Percentiles rank a stretch among this genome's conserved stretches.
Conservation (phyloP, 2,797 vertebrate genomes). For the Morelia viridis region DNA sequence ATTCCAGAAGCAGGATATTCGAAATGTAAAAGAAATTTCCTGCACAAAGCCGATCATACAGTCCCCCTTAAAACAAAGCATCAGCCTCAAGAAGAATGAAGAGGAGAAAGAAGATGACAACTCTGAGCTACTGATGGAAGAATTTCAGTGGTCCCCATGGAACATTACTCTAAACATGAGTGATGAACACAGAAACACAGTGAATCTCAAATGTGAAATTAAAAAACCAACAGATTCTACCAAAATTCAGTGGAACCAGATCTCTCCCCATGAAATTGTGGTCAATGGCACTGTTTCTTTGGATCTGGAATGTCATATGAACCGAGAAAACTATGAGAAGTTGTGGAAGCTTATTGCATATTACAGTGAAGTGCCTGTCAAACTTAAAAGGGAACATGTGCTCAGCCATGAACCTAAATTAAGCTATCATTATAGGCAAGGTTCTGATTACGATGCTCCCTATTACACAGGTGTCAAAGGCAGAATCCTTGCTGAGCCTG, state of each 20-base stretch:
- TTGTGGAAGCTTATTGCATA: constrained; percentile 93
- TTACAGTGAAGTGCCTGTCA: constrained; percentile 88
- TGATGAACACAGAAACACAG: constrained; percentile 87
- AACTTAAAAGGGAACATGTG: constrained; percentile 74
- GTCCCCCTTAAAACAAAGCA: constrained; percentile 66
- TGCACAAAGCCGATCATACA: constrained; percentile 81
- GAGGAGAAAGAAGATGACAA: constrained; percentile 63
- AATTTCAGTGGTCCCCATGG: constrained; percentile 75
- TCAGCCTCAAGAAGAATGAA: constrained; percentile 34
- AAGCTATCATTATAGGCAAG: constrained; percentile 82
- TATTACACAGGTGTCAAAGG: constrained; percentile 89
- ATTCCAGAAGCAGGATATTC: constrained; percentile 75
- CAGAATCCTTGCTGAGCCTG: constrained; percentile 75
- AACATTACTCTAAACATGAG: constrained; percentile 83
- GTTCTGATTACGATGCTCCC: constrained; percentile 77
- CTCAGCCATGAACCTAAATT: constrained; percentile 71
- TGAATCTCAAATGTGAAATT: constrained; percentile 79
- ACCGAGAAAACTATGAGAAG: constrained; percentile 83
- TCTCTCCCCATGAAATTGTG: constrained; percentile 70
- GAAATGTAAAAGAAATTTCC: constrained; percentile 68
- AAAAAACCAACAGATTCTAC: constrained; percentile 67
- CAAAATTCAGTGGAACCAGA: constrained; percentile 78
- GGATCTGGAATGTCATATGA: constrained; percentile 84
- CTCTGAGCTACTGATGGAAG: constrained; percentile 60
- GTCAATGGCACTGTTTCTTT: constrained; percentile 78